phyloP scores from a whole-genome alignment of 2,113 vertebrate genomes.

The Misgurnus mizolepis region DNA sequence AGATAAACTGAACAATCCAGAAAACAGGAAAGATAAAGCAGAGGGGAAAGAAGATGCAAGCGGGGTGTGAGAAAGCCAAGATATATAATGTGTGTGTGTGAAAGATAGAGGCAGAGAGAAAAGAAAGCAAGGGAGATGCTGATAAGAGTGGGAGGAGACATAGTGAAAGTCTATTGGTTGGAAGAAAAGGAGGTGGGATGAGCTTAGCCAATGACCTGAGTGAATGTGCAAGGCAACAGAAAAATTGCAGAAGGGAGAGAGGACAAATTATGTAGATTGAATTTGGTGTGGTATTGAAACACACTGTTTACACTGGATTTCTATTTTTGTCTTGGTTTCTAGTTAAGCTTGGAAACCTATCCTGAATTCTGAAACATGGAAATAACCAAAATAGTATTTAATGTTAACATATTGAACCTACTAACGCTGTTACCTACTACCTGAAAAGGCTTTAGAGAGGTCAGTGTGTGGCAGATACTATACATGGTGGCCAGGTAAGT shows the following conservation, averaged over 20 bases:
- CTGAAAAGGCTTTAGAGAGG: too few species aligned
- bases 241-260: conserved; percentile 18
- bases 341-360: not conserved
- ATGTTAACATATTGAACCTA: too few species aligned
- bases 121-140: not conserved
- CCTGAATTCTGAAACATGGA: too few species aligned
- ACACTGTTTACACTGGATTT: not conserved
- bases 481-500: too few species aligned
- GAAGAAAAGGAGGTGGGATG: conserved; percentile 31
- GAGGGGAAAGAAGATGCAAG: conserved; percentile 5
- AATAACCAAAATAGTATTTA: too few species aligned
- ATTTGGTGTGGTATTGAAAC: not conserved
- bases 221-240: conserved; percentile 24
- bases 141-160: conserved; percentile 2
- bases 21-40: conserved; percentile 1
- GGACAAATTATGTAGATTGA: conserved; percentile 34
- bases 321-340: not conserved
- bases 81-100: conserved; percentile 9
- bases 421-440: too few species aligned
- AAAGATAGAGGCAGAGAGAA: not conserved
- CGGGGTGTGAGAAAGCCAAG: conserved; percentile 41
- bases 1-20: conserved; percentile 13
- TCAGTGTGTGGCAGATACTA: too few species aligned
- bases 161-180: conserved; percentile 34
- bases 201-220: conserved; percentile 24